Evolutionary conservation across 2,113 vertebrate genomes (phyloP), one percentile per base, ranked within the genome.

Genomic region (Helogale parvula): DNA sequence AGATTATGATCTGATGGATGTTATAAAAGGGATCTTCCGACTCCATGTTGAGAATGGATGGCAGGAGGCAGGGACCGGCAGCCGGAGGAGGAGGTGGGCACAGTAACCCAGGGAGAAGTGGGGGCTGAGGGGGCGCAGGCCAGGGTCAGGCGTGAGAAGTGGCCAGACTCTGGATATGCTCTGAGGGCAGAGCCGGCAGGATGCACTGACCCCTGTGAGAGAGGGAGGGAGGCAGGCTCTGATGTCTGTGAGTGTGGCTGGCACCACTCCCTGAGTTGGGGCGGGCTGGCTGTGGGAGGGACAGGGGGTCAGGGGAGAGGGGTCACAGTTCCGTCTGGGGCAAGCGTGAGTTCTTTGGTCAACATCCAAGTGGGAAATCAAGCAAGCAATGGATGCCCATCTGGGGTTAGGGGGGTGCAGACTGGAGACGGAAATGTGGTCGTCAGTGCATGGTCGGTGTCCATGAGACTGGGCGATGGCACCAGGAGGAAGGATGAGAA

Each of bases 371-470:
- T 3, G 4, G 35, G 71, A 38, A n/a, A 4, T 72, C 13, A 7
- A 66, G 68, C 11, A 3, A 23, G 27, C 38, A 1, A 0, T 1
- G 69, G 68, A 1, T 10, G 11, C 4, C 0, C 4, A 2, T 21
- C 23, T 15, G 1, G 63, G 0, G 16, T n/a, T 35, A 27, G 79
- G 38, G 60, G 33, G 45, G 5, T 29, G 33, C 35, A 50, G 31
- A 5, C 71, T 1, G 2, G 84, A 10, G 29, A 5, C 8, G 54
- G 1, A 14, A 13, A 33, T 0, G 5, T 5, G 8, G n/a, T 7
- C 10, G 23, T 29, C 33, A 14, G 82, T 11, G 19, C 6, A 0
- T 0, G 3, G 8, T 1, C 1, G 1, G 66, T 21, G 47, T 77
- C 81, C 38, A 10, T 12, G 2, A 19, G 82, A 7, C 71, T 2